Percentiles rank a stretch among this genome's conserved stretches.
These are phyloP conservation scores for Meliscaeva auricollis DNA, from an alignment of 2,888 invertebrate species.

Conservation along the genomic window DNA sequence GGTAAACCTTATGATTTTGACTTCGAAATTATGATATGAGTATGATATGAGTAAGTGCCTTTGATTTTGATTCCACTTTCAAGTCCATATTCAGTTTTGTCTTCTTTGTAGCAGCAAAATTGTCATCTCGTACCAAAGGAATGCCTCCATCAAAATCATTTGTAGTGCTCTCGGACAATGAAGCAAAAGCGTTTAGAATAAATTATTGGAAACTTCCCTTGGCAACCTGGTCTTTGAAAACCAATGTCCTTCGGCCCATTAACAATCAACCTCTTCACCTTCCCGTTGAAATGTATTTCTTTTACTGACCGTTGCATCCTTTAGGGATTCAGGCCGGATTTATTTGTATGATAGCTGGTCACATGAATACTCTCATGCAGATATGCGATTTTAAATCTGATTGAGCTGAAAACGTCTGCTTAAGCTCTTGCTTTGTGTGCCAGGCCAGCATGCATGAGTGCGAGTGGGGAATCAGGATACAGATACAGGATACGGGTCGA, in stretches of 20 bases:
- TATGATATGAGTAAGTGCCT: too few relatives aligned
- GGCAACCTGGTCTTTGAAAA: neutral
- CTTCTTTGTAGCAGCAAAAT: too few relatives aligned
- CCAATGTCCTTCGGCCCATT: constrained; percentile 26
- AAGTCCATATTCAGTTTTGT: too few relatives aligned
- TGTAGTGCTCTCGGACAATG: too few relatives aligned
- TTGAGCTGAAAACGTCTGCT: constrained; percentile 52
- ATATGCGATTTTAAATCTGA: constrained; percentile 46
- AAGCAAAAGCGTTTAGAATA: too few relatives aligned
- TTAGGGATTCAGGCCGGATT: constrained; percentile 31
- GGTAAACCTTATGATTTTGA: too few relatives aligned
- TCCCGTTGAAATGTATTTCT: constrained; percentile 14
- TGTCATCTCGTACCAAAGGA: too few relatives aligned
- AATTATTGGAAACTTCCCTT: too few relatives aligned
- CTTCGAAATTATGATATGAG: too few relatives aligned
- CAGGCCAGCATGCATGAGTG: constrained; percentile 5
- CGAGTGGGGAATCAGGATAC: neutral
- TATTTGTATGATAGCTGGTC: constrained; percentile 17
- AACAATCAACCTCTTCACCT: constrained; percentile 29
- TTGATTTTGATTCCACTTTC: too few relatives aligned
- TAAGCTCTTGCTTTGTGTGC: constrained; percentile 40
- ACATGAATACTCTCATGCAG: constrained; percentile 19
- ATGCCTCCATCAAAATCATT: too few relatives aligned
- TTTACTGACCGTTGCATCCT: constrained; percentile 24
- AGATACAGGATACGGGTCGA: constrained; percentile 34